Percentiles rank a stretch among this genome's conserved stretches.
Evolutionary conservation across 2,797 vertebrate species (phyloP).

Genomic region (Babyrousa celebensis): DNA sequence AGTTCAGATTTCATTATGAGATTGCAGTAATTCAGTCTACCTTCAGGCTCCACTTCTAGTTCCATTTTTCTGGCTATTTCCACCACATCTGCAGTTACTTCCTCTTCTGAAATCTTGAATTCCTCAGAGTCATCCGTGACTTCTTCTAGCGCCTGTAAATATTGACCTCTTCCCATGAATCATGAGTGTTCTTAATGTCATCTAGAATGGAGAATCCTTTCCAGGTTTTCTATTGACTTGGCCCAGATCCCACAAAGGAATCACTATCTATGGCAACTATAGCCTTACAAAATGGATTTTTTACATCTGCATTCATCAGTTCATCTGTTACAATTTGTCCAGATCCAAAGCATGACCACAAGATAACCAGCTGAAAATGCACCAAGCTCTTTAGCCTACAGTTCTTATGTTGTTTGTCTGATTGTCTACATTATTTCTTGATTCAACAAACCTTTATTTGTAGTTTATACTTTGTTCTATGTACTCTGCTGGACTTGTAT

Average conservation of each 20-base stretch:
- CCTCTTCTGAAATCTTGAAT: too few relatives aligned
- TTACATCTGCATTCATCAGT: neutral
- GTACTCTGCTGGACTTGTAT: neutral
- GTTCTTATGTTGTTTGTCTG: neutral
- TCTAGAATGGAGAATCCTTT: too few relatives aligned
- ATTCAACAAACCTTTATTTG: neutral
- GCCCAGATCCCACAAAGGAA: too few relatives aligned
- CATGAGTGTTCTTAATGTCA: too few relatives aligned
- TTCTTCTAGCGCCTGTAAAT: too few relatives aligned
- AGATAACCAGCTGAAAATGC: neutral
- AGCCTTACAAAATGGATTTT: too few relatives aligned
- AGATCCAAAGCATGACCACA: neutral
- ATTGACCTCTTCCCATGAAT: too few relatives aligned
- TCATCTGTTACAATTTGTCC: neutral
- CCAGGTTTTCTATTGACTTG: too few relatives aligned
- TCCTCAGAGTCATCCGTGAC: too few relatives aligned
- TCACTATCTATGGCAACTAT: neutral
- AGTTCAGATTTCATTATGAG: neutral
- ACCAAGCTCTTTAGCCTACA: neutral
- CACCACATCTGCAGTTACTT: too few relatives aligned
- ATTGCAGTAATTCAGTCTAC: neutral
- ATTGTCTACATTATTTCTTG: slow-evolving; percentile 27
- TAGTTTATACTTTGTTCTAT: slow-evolving; percentile 12
- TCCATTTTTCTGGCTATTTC: neutral
- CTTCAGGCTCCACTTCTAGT: neutral